A percentile compares a stretch with the other conserved stretches of the same genome.
Evolutionary conservation across 2,797 vertebrate genomes (phyloP).

Genomic region (Falco rusticolus): DNA sequence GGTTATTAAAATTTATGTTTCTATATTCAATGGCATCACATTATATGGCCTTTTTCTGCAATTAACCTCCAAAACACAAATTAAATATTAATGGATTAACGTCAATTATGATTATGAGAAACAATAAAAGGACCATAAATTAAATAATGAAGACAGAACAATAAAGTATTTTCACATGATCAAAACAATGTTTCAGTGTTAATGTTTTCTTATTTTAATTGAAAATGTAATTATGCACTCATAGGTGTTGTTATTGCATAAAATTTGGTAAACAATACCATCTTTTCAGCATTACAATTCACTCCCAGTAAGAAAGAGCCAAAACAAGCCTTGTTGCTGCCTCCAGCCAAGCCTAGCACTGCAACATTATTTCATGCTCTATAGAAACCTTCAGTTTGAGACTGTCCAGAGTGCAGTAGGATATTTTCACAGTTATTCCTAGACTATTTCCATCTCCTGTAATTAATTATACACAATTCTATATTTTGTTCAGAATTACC

Average conservation of each 20-base stretch:
- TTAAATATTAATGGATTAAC: slow-evolving; percentile 72
- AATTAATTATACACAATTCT: slow-evolving; percentile 2
- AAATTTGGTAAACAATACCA: neutral
- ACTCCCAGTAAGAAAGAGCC: neutral
- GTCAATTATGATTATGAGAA: slow-evolving; percentile 66
- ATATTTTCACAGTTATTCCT: neutral
- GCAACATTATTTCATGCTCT: neutral
- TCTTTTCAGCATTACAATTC: neutral
- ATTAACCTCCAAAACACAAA: slow-evolving; percentile 71
- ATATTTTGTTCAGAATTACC: neutral
- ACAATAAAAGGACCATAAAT: slow-evolving; percentile 62
- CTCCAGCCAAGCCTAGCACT: neutral
- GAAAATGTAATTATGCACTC: neutral
- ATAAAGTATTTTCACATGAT: slow-evolving; percentile 22
- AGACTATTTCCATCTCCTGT: slow-evolving; percentile 18
- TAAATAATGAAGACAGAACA: slow-evolving; percentile 53
- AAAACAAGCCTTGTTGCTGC: neutral
- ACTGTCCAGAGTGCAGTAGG: neutral
- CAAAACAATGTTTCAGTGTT: neutral
- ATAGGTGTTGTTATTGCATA: neutral
- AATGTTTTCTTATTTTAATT: neutral
- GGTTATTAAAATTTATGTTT: slow-evolving; percentile 56
- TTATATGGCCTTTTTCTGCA: slow-evolving; percentile 59
- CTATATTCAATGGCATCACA: slow-evolving; percentile 40
- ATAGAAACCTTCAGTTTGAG: neutral